Evolutionary conservation across 2,888 invertebrate genomes (phyloP), one percentile per base, ranked within the genome.

Genomic region (Germaria angustata): DNA sequence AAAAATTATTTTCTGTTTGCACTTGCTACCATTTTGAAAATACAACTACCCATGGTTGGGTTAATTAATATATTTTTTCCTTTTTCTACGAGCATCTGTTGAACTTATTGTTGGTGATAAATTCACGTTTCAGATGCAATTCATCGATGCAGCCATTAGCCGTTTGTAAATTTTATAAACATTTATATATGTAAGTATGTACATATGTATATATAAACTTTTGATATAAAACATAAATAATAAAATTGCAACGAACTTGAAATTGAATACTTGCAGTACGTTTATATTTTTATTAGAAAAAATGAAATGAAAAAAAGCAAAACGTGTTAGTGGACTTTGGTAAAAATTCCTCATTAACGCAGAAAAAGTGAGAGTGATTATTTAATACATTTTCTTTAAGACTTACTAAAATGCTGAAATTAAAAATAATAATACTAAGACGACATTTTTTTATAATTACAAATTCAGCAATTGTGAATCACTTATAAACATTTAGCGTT

Each of bases 351-450:
- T 44, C 36, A 72, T 72, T 65, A 57, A 51, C 36, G 24, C 28
- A 34, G 4, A 22, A 72, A 78, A 63, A 71, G 72, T 78, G 78
- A 78, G 71, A 71, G 69, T 72, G 65, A 57, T 71, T 61, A 69
- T 78, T 78, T 34, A 61, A 51, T 41, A 59, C 13, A 59, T 59
- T 66, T 34, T 68, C 28, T 34, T 44, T 66, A 4, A 17, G 39
- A 28, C 46, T 49, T 15, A 59, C 11, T n/a, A 44, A 53, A 76
- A 36, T 36, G 7, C 3, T 15, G 8, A 41, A 15, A 61, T 17
- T 22, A 63, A 51, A 28, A 63, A 73, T 6, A 49, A 5, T 49
- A 24, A n/a, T 49, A 49, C 24, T 9, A 53, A 9, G 20, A 28
- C 39, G 15, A 61, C 20, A 53, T 53, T 49, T 9, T 22, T 28